Evolutionary conservation across 2,113 vertebrate genomes (phyloP).

Genomic region (Choloepus hoffmanni): DNA sequence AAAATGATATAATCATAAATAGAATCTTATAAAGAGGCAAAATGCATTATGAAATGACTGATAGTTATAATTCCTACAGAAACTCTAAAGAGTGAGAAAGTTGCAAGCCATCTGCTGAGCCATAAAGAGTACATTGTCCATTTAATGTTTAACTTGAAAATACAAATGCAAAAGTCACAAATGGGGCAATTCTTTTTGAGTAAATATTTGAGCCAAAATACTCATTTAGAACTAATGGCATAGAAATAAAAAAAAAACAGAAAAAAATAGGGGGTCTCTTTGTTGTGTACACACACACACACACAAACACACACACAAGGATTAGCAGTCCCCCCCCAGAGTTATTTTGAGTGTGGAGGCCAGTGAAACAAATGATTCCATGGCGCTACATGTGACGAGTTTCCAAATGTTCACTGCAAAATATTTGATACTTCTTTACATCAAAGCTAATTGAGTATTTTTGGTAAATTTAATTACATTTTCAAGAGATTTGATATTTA

Average conservation of each 20-base stretch:
- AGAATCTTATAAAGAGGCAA: not conserved
- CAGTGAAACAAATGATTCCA: not conserved
- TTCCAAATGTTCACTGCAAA: not conserved
- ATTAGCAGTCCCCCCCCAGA: not conserved
- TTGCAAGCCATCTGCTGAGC: not conserved
- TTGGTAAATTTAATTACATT: constrained; percentile 18
- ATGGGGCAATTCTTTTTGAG: not conserved
- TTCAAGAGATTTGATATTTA: constrained; percentile 30
- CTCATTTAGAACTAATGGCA: constrained; percentile 14
- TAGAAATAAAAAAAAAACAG: not conserved
- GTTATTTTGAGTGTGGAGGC: not conserved
- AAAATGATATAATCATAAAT: constrained; percentile 9
- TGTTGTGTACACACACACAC: not conserved
- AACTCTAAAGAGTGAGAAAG: not conserved
- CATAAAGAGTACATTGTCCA: not conserved
- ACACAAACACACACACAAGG: not conserved
- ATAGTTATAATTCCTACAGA: not conserved
- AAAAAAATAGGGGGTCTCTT: not conserved
- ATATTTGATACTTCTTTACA: constrained; percentile 12
- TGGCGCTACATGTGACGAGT: not conserved
- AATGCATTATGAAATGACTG: not conserved
- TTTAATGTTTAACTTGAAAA: not conserved
- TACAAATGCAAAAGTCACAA: constrained; percentile 21
- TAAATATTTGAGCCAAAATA: not conserved
- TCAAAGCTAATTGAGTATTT: constrained; percentile 21